Conservation (phyloP, 2,888 invertebrate species). For the Chirona hameri region DNA sequence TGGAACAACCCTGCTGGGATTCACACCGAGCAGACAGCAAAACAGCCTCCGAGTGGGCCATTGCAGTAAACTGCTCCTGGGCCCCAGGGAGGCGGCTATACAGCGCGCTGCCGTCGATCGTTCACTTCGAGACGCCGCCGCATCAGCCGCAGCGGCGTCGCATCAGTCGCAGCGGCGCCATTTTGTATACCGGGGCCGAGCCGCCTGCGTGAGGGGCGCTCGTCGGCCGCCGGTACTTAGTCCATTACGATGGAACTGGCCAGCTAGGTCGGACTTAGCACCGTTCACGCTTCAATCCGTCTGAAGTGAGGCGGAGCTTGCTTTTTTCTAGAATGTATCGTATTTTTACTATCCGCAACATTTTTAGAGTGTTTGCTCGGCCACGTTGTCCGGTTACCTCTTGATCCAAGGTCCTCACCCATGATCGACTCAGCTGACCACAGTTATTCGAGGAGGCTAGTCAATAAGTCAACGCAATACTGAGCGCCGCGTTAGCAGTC, state of each 20-base stretch:
- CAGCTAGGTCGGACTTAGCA: not conserved
- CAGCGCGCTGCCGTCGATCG: too few species aligned
- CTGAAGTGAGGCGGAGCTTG: not conserved
- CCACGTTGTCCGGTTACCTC: too few species aligned
- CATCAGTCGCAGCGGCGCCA: too few species aligned
- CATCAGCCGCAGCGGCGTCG: too few species aligned
- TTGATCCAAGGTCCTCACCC: not conserved
- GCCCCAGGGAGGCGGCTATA: too few species aligned
- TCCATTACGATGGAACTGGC: not conserved
- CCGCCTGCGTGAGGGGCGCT: too few species aligned
- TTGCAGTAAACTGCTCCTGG: too few species aligned
- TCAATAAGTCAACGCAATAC: not conserved
- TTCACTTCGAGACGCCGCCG: too few species aligned
- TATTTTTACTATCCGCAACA: not conserved
- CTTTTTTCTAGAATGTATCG: not conserved
- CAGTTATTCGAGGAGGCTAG: not conserved
- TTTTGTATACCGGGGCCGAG: too few species aligned
- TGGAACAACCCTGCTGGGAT: too few species aligned
- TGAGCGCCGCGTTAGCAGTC: not conserved
- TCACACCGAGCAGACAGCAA: too few species aligned
- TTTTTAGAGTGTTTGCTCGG: not conserved
- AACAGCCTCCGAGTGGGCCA: too few species aligned
- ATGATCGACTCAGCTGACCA: not conserved
- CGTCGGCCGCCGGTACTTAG: not conserved
- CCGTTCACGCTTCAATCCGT: not conserved